phyloP scores from a whole-genome alignment of 2,113 vertebrate species.

The Laterallus jamaicensis region DNA sequence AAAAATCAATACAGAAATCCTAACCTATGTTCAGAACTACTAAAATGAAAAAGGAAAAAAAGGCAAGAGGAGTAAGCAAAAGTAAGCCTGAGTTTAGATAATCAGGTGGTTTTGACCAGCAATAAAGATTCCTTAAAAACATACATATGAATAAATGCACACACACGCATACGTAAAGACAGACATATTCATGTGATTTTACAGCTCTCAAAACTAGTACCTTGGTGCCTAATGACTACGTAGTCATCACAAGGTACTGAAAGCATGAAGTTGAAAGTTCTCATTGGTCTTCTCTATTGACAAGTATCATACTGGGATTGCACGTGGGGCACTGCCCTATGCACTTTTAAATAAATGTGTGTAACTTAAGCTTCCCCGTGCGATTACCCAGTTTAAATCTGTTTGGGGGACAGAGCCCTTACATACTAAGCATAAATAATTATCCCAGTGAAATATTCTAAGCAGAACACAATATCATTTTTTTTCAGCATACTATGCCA shows the following conservation, averaged over 20 bases:
- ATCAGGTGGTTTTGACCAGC: neutral
- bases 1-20: neutral
- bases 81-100: neutral
- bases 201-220: neutral
- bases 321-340: neutral
- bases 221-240: neutral
- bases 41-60: neutral
- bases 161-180: neutral
- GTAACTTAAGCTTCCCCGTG: neutral
- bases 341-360: neutral
- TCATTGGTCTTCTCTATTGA: neutral
- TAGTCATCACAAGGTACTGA: neutral
- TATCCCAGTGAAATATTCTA: neutral
- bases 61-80: neutral
- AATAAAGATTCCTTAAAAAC: neutral
- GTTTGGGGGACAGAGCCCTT: neutral
- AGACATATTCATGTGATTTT: neutral
- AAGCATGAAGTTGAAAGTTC: neutral
- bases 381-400: neutral
- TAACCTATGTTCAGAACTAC: neutral
- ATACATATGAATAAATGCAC: neutral
- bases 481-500: neutral
- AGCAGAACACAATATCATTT: neutral
- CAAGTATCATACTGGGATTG: neutral
- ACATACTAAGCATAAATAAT: neutral